Percentiles rank a stretch among this genome's conserved stretches.
These are phyloP conservation scores for Tretioscincus oriximinensis DNA, from an alignment of 2,113 vertebrate genomes.

Conservation along the genomic window DNA sequence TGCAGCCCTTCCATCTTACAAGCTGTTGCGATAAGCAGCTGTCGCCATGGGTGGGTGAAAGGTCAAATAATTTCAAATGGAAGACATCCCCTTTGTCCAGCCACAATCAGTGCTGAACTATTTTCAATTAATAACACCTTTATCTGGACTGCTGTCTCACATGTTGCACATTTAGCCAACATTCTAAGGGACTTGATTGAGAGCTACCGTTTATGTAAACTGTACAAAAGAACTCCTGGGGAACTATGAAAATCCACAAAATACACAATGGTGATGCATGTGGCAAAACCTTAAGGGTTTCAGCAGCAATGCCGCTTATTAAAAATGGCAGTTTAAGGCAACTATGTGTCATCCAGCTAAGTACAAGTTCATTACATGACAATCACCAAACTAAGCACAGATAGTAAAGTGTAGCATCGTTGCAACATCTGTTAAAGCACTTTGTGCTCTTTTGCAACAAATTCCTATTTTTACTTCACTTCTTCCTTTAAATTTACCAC, in stretches of 20 bases:
- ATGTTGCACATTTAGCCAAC: background rate
- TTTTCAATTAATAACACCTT: slow-evolving; percentile 21
- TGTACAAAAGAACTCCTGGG: background rate
- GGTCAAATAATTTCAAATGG: slow-evolving; percentile 67
- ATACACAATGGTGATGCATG: background rate
- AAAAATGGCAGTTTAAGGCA: background rate
- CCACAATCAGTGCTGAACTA: slow-evolving; percentile 36
- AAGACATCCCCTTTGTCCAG: slow-evolving; percentile 39
- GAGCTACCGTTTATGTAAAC: background rate
- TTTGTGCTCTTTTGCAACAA: background rate
- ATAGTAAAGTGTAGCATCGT: background rate
- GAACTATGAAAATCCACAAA: background rate
- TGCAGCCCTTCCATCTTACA: slow-evolving; percentile 65
- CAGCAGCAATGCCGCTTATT: background rate
- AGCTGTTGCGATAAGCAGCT: slow-evolving; percentile 80
- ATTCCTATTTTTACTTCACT: background rate
- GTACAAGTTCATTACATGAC: background rate
- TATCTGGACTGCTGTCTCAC: background rate
- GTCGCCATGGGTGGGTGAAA: slow-evolving; percentile 67
- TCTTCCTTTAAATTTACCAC: slow-evolving; percentile 8
- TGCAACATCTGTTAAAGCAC: background rate
- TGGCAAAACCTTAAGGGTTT: background rate
- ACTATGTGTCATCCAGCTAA: background rate
- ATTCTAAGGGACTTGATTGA: background rate
- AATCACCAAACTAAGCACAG: background rate